phyloP scores from a whole-genome alignment of 2,888 invertebrate genomes.

The Linhomoeus sp. region DNA sequence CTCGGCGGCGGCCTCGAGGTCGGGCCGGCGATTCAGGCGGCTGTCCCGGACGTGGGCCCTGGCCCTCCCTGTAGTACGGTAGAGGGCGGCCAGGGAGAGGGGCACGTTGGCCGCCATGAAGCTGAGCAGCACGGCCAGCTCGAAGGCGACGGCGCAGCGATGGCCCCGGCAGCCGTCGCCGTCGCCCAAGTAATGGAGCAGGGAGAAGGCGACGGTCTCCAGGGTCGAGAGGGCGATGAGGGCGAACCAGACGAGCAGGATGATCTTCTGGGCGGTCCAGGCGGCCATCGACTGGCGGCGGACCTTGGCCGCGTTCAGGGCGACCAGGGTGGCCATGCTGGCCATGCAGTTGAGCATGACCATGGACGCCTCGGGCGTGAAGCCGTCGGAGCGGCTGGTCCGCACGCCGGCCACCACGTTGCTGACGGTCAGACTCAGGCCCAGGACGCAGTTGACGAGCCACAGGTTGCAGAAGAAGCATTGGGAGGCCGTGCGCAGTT shows the following conservation, averaged over 20 bases:
- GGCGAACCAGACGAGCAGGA: background rate
- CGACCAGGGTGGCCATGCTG: background rate
- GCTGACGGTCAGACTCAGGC: background rate
- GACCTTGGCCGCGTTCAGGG: background rate
- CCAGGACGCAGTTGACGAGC: background rate
- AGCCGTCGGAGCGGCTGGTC: background rate
- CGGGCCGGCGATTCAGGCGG: too few species aligned
- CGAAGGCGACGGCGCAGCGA: background rate
- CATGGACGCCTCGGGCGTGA: background rate
- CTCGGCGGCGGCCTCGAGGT: too few species aligned
- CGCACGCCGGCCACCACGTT: background rate
- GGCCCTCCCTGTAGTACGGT: too few species aligned
- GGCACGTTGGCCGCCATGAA: background rate
- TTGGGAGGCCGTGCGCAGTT: background rate
- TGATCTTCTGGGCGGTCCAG: background rate
- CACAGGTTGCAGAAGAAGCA: background rate
- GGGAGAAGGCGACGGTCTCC: background rate
- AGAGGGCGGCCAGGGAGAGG: background rate
- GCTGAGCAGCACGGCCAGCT: background rate
- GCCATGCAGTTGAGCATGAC: conserved; percentile 1
- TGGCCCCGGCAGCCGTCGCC: background rate
- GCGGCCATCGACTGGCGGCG: background rate
- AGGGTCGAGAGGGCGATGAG: background rate
- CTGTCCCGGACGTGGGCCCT: too few species aligned
- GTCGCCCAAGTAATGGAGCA: background rate